A percentile compares a stretch with the other conserved stretches of the same genome.
Evolutionary conservation across 2,888 invertebrate genomes (phyloP).

Genomic region (Imbricaverruca yamaguchii): DNA sequence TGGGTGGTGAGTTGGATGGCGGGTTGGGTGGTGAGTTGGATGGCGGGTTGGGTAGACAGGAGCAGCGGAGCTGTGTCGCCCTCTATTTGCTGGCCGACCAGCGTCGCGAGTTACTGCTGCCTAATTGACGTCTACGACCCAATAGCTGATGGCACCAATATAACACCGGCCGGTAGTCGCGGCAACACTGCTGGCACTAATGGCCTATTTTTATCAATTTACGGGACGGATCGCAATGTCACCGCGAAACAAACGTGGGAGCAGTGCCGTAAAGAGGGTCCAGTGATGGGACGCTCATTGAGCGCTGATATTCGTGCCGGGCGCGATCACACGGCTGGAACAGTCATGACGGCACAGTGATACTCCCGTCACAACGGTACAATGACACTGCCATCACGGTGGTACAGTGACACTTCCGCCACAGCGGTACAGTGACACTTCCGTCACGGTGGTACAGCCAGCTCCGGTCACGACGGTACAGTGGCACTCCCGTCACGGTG

Average conservation of each 20-base stretch:
- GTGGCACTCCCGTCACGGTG: no score
- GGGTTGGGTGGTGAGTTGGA: no score
- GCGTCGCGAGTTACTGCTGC: background rate
- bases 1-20: no score
- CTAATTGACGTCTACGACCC: conserved; percentile 19
- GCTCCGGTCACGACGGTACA: no score
- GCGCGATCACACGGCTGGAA: background rate
- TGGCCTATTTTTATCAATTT: conserved; percentile 15
- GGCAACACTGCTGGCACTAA: background rate
- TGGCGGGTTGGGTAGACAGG: no score
- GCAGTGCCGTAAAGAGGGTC: background rate
- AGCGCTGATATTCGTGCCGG: background rate
- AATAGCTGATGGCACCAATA: conserved; percentile 12
- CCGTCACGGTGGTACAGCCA: background rate
- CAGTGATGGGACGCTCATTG: background rate
- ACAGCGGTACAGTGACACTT: background rate
- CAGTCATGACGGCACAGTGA: no score
- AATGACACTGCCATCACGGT: no score
- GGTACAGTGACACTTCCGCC: background rate
- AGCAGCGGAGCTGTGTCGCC: background rate
- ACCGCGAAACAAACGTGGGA: background rate
- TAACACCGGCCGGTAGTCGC: background rate
- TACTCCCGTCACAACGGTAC: no score
- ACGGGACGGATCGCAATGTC: background rate
- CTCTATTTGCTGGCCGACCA: background rate